These are phyloP conservation scores for Pseudoatta argentina DNA, from an alignment of 1,140 invertebrate genomes.

Conservation along the genomic window DNA sequence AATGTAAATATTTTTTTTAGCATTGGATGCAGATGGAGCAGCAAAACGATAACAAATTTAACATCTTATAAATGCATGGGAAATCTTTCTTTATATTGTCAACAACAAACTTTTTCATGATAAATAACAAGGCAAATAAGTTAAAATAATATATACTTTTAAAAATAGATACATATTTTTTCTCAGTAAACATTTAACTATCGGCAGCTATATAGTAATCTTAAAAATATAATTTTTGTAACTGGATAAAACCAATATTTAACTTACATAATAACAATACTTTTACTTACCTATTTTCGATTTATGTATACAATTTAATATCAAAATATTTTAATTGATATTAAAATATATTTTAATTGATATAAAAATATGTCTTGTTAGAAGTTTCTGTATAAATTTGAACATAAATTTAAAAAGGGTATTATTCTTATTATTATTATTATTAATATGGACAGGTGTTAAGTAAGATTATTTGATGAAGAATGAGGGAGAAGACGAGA, in stretches of 20 bases:
- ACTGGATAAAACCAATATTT: slow-evolving; percentile 26
- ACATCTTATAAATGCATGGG: background rate
- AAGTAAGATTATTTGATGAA: slow-evolving; percentile 45
- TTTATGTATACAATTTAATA: slow-evolving; percentile 50
- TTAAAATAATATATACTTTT: slow-evolving; percentile 33
- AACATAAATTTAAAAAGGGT: slow-evolving; percentile 57
- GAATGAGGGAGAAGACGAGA: slow-evolving; percentile 44
- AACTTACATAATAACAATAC: background rate
- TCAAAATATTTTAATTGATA: slow-evolving; percentile 41
- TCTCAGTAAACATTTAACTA: slow-evolving; percentile 22
- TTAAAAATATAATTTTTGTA: slow-evolving; percentile 42
- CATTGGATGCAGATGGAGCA: slow-evolving; percentile 81
- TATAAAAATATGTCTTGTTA: slow-evolving; percentile 37
- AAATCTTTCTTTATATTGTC: slow-evolving; percentile 36
- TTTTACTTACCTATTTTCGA: slow-evolving; percentile 37
- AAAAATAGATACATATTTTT: slow-evolving; percentile 52
- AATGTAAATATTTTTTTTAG: slow-evolving; percentile 76
- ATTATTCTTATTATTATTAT: slow-evolving; percentile 55
- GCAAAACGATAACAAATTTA: slow-evolving; percentile 81
- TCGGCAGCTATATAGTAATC: background rate
- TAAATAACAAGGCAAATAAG: slow-evolving; percentile 50
- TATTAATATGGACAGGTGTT: slow-evolving; percentile 24
- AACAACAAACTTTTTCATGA: slow-evolving; percentile 55
- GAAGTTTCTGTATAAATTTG: slow-evolving; percentile 51
- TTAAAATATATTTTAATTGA: no score